Percentiles rank a stretch among this genome's conserved stretches.
phyloP scores from a whole-genome alignment of 2,113 vertebrate species.

The Sturnus vulgaris region DNA sequence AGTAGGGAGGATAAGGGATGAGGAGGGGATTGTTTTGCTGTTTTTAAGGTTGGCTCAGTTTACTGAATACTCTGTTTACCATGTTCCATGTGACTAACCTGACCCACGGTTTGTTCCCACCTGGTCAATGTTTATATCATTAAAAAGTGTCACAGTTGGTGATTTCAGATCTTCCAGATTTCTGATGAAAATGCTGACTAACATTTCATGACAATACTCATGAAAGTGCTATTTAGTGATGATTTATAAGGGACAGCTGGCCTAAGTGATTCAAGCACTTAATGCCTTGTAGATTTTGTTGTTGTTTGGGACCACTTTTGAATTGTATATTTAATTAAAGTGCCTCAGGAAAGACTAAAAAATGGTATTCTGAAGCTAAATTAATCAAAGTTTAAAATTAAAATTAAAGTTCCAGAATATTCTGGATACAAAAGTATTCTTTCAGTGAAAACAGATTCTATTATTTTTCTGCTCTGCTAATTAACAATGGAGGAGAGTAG shows the following conservation, averaged over 20 bases:
- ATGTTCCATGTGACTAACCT: background rate
- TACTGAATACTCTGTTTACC: background rate
- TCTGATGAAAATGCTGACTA: background rate
- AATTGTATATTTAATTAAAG: background rate
- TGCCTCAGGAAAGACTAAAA: background rate
- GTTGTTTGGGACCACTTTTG: background rate
- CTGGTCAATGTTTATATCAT: background rate
- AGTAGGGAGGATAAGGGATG: background rate
- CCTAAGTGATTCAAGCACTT: background rate
- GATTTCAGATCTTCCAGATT: background rate
- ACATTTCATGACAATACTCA: background rate
- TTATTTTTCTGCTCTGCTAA: background rate
- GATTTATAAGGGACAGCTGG: background rate
- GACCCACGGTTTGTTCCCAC: background rate
- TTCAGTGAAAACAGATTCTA: background rate
- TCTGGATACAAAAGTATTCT: background rate
- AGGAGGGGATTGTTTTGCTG: background rate
- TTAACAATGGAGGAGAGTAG: background rate
- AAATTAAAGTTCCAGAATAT: background rate
- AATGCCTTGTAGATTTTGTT: background rate
- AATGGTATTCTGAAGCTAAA: background rate
- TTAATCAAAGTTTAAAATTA: background rate
- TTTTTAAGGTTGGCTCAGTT: background rate
- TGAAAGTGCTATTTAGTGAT: background rate
- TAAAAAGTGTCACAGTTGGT: background rate